phyloP scores from a whole-genome alignment of 2,797 vertebrate species.

The Eutrigla gurnardus region DNA sequence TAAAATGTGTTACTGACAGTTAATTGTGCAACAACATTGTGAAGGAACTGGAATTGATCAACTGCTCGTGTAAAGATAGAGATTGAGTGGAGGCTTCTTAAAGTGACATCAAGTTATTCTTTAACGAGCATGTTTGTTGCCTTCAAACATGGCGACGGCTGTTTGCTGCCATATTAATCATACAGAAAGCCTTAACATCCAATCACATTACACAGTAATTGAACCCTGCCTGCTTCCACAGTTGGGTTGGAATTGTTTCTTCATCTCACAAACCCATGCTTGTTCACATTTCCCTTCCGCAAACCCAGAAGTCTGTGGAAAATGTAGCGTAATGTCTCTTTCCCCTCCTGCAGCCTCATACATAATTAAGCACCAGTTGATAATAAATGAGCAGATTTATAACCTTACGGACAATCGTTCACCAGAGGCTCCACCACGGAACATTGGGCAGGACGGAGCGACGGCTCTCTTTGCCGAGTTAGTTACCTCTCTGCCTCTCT shows the following conservation, averaged over 20 bases:
- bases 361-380: conserved; percentile 48
- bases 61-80: not conserved
- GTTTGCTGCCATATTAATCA: too few species aligned
- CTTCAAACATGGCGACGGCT: not conserved
- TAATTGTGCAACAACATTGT: not conserved
- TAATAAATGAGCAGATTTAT: conserved; percentile 52
- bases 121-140: not conserved
- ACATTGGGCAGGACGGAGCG: conserved; percentile 26
- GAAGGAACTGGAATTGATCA: not conserved
- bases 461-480: conserved; percentile 25
- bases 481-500: conserved; percentile 37
- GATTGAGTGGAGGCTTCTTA: not conserved
- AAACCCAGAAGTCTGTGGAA: conserved; percentile 2
- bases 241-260: not conserved
- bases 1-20: too few species aligned
- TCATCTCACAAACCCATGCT: not conserved
- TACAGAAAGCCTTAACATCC: not conserved
- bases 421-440: conserved; percentile 13
- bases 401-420: conserved; percentile 29
- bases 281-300: not conserved
- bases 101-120: not conserved
- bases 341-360: conserved; percentile 40
- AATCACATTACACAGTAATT: not conserved
- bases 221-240: not conserved
- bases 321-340: conserved; percentile 32